Evolutionary conservation across 2,888 invertebrate species (phyloP).

Genomic region (Pyrochroa serraticornis): DNA sequence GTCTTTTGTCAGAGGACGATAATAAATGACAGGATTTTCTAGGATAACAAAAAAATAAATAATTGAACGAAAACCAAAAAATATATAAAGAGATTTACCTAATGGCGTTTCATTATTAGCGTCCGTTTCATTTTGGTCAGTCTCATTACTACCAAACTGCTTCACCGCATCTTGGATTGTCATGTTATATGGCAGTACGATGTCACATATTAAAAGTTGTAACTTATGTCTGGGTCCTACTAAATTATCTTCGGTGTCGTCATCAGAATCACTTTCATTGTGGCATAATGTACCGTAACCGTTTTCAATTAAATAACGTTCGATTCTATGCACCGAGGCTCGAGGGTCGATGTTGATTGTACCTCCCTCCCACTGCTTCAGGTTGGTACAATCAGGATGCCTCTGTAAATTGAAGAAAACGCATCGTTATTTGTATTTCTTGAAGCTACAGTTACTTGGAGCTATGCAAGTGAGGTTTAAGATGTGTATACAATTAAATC

Average conservation of each 20-base stretch:
- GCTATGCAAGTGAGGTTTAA: no score
- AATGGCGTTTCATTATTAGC: slow-evolving; percentile 88
- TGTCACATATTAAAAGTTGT: slow-evolving; percentile 95
- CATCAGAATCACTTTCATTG: slow-evolving; percentile 88
- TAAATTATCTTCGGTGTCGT: slow-evolving; percentile 94
- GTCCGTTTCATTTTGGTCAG: slow-evolving; percentile 89
- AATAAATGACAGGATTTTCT: slow-evolving; percentile 90
- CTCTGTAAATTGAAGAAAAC: slow-evolving; percentile 98
- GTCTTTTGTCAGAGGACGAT: slow-evolving; percentile 71
- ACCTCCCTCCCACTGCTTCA: slow-evolving; percentile 98
- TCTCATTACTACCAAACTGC: slow-evolving; percentile 85
- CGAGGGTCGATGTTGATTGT: slow-evolving; percentile 98
- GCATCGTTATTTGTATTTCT: no score
- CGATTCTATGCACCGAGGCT: slow-evolving; percentile 98
- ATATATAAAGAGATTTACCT: slow-evolving; percentile 58
- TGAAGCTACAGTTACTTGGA: no score
- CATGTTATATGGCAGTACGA: slow-evolving; percentile 96
- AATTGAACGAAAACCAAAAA: slow-evolving; percentile 9
- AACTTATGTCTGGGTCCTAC: slow-evolving; percentile 87
- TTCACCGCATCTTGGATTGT: slow-evolving; percentile 98
- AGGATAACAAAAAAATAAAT: slow-evolving; percentile 18
- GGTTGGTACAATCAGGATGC: slow-evolving; percentile 91
- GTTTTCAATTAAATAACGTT: slow-evolving; percentile 91
- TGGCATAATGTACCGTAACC: slow-evolving; percentile 87
- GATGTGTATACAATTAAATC: no score